phyloP scores from a whole-genome alignment of 1,140 invertebrate species.

The Ceratosolen fusciceps region DNA sequence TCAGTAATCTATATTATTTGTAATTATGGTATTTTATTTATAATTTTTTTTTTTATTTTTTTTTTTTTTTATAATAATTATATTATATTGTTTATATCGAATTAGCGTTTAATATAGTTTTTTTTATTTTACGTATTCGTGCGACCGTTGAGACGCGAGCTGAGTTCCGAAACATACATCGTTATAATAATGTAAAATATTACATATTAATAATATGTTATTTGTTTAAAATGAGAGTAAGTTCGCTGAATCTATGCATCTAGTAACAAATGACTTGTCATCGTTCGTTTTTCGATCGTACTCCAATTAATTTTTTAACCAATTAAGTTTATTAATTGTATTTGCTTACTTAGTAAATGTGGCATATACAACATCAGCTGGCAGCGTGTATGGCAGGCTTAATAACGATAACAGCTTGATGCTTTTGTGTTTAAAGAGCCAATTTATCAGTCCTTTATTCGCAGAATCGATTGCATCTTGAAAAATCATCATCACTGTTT shows the following conservation, averaged over 20 bases:
- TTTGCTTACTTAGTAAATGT: slow-evolving; percentile 85
- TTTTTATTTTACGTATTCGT: no score
- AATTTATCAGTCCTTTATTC: slow-evolving; percentile 91
- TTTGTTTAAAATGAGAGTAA: no score
- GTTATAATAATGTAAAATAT: not conserved
- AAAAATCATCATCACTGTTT: slow-evolving; percentile 87
- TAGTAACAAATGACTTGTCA: no score
- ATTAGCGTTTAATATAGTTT: not conserved
- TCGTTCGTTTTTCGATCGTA: no score
- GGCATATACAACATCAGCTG: slow-evolving; percentile 87
- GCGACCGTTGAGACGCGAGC: not conserved
- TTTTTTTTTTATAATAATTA: not conserved
- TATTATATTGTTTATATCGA: not conserved
- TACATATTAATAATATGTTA: no score
- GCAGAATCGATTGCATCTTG: slow-evolving; percentile 93
- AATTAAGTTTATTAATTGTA: not conserved
- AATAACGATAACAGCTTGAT: slow-evolving; percentile 85
- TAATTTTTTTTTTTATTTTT: no score
- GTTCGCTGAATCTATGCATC: no score
- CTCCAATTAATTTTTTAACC: not conserved
- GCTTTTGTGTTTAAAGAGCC: slow-evolving; percentile 87
- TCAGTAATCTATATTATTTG: no score
- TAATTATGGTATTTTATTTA: no score
- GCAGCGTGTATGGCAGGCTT: slow-evolving; percentile 86
- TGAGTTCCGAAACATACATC: not conserved